These are phyloP conservation scores for Netelia virgata DNA, from an alignment of 2,888 invertebrate genomes.

Conservation along the genomic window DNA sequence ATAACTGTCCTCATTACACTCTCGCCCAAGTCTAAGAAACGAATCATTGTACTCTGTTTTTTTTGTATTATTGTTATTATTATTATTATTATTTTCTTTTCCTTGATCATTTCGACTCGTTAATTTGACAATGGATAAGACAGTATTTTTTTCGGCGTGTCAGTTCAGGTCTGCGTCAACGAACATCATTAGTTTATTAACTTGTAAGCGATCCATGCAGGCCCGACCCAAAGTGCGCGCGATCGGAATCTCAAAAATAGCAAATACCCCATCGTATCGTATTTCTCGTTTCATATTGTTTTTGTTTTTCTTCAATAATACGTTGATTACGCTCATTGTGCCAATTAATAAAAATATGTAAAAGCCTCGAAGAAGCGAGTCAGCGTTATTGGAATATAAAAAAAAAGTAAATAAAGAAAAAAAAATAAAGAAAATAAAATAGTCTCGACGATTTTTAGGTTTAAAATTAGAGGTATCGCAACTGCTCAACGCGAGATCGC, in stretches of 20 bases:
- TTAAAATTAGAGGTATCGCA: constrained; percentile 41
- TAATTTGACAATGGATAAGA: not conserved
- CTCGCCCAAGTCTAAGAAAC: constrained; percentile 4
- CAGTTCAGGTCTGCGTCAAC: constrained; percentile 61
- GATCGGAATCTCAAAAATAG: constrained; percentile 71
- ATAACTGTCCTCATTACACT: constrained; percentile 29
- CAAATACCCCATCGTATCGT: constrained; percentile 39
- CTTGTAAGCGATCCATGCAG: constrained; percentile 82
- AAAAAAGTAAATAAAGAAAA: constrained; percentile 22
- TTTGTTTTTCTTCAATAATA: constrained; percentile 9
- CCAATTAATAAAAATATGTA: constrained; percentile 67
- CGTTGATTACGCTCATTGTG: constrained; percentile 40
- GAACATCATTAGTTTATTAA: constrained; percentile 69
- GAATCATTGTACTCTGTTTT: constrained; percentile 1
- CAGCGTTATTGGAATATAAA: constrained; percentile 68
- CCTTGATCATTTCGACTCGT: not conserved
- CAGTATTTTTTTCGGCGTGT: constrained; percentile 33
- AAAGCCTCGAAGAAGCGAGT: constrained; percentile 76
- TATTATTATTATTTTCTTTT: not conserved
- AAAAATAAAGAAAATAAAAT: constrained; percentile 33
- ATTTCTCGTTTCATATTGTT: constrained; percentile 15
- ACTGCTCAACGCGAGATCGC: constrained; percentile 50
- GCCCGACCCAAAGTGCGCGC: constrained; percentile 83
- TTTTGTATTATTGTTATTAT: not conserved
- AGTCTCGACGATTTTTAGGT: constrained; percentile 51